These are phyloP conservation scores for Heliconius charithonia DNA, from an alignment of 2,888 invertebrate species.

Conservation along the genomic window DNA sequence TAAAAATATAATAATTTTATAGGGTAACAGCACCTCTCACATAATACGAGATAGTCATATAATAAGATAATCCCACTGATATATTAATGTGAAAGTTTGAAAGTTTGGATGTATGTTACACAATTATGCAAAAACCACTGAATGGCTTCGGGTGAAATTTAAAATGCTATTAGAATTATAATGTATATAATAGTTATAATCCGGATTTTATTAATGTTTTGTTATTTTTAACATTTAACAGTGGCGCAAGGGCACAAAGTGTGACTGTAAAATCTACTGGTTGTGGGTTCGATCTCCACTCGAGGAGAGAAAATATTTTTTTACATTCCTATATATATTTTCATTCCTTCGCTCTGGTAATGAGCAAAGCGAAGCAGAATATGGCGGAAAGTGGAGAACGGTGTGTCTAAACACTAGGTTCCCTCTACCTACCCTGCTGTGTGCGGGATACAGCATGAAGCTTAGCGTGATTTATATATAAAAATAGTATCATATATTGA, in stretches of 20 bases:
- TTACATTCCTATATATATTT: too few relatives aligned
- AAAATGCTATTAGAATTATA: background rate
- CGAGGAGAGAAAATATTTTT: too few relatives aligned
- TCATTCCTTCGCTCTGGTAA: too few relatives aligned
- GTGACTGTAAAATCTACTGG: too few relatives aligned
- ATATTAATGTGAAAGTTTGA: constrained; percentile 15
- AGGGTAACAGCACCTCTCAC: background rate
- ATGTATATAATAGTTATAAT: background rate
- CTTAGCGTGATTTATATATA: background rate
- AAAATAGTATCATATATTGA: background rate
- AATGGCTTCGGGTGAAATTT: background rate
- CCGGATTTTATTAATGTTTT: background rate
- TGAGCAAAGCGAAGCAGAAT: too few relatives aligned
- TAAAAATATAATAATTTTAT: background rate
- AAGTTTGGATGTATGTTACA: background rate
- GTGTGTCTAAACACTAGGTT: too few relatives aligned
- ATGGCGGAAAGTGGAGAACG: too few relatives aligned
- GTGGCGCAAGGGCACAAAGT: too few relatives aligned
- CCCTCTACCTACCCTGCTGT: too few relatives aligned
- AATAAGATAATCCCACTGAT: background rate
- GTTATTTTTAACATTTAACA: background rate
- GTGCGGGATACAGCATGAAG: too few relatives aligned
- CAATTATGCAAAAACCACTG: background rate
- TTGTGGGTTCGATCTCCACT: too few relatives aligned
- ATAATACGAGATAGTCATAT: background rate